A percentile compares a stretch with the other conserved stretches of the same genome.
Evolutionary conservation across 2,113 vertebrate species (phyloP).

Genomic region (Seriola aureovittata): DNA sequence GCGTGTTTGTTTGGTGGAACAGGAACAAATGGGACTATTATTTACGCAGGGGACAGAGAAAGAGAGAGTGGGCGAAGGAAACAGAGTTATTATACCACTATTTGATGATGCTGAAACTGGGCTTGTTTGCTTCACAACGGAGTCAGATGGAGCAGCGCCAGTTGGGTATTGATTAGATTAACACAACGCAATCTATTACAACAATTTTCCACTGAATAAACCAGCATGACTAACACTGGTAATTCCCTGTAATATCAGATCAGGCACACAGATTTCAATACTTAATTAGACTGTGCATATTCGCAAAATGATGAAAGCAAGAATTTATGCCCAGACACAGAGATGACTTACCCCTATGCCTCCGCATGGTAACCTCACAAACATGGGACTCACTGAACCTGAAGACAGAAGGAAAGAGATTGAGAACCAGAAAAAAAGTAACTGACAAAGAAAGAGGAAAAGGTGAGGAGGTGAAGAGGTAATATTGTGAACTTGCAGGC

Average conservation of each 20-base stretch:
- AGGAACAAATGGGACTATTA: conserved; percentile 87
- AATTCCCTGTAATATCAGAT: conserved; percentile 42
- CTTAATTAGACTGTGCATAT: conserved; percentile 42
- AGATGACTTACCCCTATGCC: conserved; percentile 93
- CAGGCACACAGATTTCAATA: conserved; percentile 27
- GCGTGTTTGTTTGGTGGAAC: conserved; percentile 72
- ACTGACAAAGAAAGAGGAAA: conserved; percentile 12
- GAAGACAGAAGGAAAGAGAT: conserved; percentile 30
- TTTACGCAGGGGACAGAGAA: conserved; percentile 82
- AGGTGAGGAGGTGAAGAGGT: conserved; percentile 30
- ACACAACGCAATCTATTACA: conserved; percentile 44
- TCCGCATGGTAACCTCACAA: conserved; percentile 96
- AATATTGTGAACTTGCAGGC: conserved; percentile 18
- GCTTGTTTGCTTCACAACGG: conserved; percentile 43
- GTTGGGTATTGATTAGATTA: conserved; percentile 65
- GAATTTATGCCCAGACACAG: conserved; percentile 13
- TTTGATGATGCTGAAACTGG: conserved; percentile 59
- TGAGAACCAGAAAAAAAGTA: conserved; percentile 15
- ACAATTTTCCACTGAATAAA: conserved; percentile 63
- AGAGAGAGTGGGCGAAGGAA: conserved; percentile 61
- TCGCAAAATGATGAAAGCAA: conserved; percentile 29
- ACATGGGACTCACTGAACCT: conserved; percentile 95
- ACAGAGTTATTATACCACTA: conserved; percentile 43
- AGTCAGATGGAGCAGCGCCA: conserved; percentile 26
- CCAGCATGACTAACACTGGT: conserved; percentile 37